These are phyloP conservation scores for Bos taurus DNA, from an alignment of 2,113 vertebrate species.

Conservation along the genomic window DNA sequence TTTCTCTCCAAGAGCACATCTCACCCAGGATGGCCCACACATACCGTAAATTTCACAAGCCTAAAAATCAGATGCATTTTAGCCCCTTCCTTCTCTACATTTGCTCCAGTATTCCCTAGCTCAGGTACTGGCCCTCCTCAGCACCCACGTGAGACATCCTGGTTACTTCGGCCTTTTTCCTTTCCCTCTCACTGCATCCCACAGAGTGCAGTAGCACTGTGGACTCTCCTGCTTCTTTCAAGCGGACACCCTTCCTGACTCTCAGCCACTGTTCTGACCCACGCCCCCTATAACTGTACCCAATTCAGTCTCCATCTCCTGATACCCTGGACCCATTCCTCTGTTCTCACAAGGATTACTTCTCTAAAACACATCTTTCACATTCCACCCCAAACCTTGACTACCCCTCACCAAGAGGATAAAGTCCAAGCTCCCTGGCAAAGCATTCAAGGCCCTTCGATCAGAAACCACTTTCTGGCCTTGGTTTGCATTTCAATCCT, in stretches of 20 bases:
- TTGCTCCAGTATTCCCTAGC: rapidly evolving
- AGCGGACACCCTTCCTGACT: neutral
- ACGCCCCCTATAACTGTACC: rapidly evolving
- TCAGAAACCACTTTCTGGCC: neutral
- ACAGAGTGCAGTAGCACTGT: rapidly evolving
- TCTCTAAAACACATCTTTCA: neutral
- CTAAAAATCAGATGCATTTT: neutral
- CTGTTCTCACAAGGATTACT: neutral
- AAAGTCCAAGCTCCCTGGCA: neutral
- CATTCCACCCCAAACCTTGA: neutral
- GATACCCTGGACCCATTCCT: too few species aligned
- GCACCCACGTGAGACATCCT: rapidly evolving
- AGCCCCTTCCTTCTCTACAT: neutral
- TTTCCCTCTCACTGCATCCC: neutral
- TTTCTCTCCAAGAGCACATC: too few species aligned
- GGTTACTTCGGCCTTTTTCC: neutral
- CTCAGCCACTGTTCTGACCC: neutral
- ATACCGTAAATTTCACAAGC: neutral
- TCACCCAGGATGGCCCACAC: neutral
- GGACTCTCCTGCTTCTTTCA: neutral
- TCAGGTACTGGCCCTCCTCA: neutral
- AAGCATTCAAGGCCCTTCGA: neutral
- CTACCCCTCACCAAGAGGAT: neutral
- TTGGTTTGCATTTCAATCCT: neutral
- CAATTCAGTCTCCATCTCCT: neutral